Base-by-base conservation (phyloP, 2,888 invertebrate genomes). In the Seira musarum region DNA sequence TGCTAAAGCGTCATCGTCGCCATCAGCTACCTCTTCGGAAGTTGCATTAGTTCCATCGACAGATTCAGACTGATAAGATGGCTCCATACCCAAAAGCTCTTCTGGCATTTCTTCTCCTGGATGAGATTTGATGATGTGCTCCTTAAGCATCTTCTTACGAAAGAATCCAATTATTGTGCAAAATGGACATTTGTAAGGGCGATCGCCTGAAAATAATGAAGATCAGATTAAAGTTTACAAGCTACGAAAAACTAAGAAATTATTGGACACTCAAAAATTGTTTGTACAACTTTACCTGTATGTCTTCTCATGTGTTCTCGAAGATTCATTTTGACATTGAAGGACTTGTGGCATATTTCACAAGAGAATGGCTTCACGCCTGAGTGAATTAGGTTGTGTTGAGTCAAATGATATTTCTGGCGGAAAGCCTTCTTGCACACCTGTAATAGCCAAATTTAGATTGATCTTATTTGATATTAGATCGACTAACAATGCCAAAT, bases 261-360 rank as follows among this genome's bases (percentile, higher is more conserved):
- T n/a, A n/a, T n/a, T n/a, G n/a, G n/a, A n/a, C n/a, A n/a, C n/a
- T n/a, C n/a, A n/a, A n/a, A n/a, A n/a, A n/a, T n/a, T n/a, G n/a
- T 30, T 30, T 30, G 3, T 30, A 30, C 8, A 30, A 30, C 30
- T 30, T 13, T 68, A 75, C 77, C 80, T 13, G 85, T 85, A 40
- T 85, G 85, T 30, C 85, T 49, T 60, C 85, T 65, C 85, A 85
- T 85, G 66, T 85, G 85, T 46, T 85, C 85, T 15, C 84, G 71
- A 19, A 85, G 71, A 73, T 85, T 85, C 85, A 85, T 85, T 81
- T 85, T 85, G 2, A 85, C 85, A 63, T 85, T 85, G 30, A 85
- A 85, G 1, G 75, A 78, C 49, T 83, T 83, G 21, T 79, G 63
- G 63, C 85, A 85, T 22, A 85, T 80, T 21, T 85, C 84, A 78